Evolutionary conservation across 1,140 invertebrate genomes (phyloP).

Genomic region (Calliphora vicina): DNA sequence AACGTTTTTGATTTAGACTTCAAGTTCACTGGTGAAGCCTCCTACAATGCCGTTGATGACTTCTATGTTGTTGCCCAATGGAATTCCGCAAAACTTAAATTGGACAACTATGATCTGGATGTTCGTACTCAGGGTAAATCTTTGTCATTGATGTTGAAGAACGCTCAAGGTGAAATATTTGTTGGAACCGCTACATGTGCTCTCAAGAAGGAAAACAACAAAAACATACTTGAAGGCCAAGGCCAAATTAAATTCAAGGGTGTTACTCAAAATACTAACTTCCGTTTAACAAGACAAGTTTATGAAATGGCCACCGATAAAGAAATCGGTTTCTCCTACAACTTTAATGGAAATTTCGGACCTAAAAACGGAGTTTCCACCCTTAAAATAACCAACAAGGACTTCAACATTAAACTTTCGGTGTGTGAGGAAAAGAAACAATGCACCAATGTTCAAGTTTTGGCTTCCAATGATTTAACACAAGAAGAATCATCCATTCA

Average conservation of each 20-base stretch:
- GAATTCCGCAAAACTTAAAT: conserved; percentile 72
- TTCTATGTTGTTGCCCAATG: conserved; percentile 70
- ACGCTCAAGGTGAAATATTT: conserved; percentile 71
- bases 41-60: conserved; percentile 71
- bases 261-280: conserved; percentile 72
- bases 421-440: conserved; percentile 81
- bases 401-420: conserved; percentile 73
- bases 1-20: conserved; percentile 66
- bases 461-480: conserved; percentile 60
- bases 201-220: conserved; percentile 74
- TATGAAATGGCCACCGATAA: conserved; percentile 68
- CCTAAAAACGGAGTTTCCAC: conserved; percentile 69
- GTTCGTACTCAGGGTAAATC: conserved; percentile 72
- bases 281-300: conserved; percentile 74
- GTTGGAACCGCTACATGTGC: conserved; percentile 73
- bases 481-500: conserved; percentile 61
- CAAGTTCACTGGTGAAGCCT: conserved; percentile 66
- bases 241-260: conserved; percentile 69
- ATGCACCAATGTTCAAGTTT: conserved; percentile 75
- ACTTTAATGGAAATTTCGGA: conserved; percentile 66
- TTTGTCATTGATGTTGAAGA: conserved; percentile 70
- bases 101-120: conserved; percentile 73
- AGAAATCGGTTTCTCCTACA: conserved; percentile 71
- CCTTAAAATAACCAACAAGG: conserved; percentile 73
- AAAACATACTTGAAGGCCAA: conserved; percentile 75